Conservation (phyloP, 2,113 vertebrate genomes). For the Propithecus coquereli region DNA sequence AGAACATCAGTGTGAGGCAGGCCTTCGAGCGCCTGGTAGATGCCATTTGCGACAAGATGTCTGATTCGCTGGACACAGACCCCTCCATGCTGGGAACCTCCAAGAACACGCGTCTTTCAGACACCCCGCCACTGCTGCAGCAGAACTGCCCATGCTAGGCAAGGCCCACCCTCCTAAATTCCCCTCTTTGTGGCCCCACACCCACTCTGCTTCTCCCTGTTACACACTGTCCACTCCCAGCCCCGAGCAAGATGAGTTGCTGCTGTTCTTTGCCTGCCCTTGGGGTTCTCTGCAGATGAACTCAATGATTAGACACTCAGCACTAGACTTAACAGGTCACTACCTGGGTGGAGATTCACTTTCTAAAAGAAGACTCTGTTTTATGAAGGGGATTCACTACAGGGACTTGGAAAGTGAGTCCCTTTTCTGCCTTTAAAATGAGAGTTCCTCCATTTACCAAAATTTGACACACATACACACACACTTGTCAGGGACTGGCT, state of each 20-base stretch:
- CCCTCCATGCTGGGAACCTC: slow-evolving; percentile 83
- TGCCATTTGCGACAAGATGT: slow-evolving; percentile 99
- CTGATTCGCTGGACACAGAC: slow-evolving; percentile 92
- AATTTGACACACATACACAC: not conserved
- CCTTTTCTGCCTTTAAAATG: slow-evolving; percentile 31
- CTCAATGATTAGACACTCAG: not conserved
- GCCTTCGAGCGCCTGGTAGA: slow-evolving; percentile 97
- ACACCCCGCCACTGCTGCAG: slow-evolving; percentile 89
- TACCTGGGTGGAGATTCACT: not conserved
- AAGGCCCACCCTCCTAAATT: not conserved
- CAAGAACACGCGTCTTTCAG: slow-evolving; percentile 91
- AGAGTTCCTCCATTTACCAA: slow-evolving; percentile 41
- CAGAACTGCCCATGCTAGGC: slow-evolving; percentile 95
- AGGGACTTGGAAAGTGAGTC: slow-evolving; percentile 3
- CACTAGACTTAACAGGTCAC: not conserved
- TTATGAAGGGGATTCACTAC: slow-evolving; percentile 23
- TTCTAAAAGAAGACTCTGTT: slow-evolving; percentile 32
- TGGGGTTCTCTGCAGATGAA: not conserved
- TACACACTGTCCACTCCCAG: not conserved
- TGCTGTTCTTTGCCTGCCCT: slow-evolving; percentile 50
- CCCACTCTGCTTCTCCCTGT: slow-evolving; percentile 29
- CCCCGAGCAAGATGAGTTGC: not conserved
- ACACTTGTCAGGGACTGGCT: not conserved
- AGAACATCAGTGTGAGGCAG: slow-evolving; percentile 97
- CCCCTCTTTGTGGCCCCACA: not conserved